Evolutionary conservation across 2,797 vertebrate species (phyloP), one percentile per base, ranked within the genome.

Genomic region (Anolis apletophallus): DNA sequence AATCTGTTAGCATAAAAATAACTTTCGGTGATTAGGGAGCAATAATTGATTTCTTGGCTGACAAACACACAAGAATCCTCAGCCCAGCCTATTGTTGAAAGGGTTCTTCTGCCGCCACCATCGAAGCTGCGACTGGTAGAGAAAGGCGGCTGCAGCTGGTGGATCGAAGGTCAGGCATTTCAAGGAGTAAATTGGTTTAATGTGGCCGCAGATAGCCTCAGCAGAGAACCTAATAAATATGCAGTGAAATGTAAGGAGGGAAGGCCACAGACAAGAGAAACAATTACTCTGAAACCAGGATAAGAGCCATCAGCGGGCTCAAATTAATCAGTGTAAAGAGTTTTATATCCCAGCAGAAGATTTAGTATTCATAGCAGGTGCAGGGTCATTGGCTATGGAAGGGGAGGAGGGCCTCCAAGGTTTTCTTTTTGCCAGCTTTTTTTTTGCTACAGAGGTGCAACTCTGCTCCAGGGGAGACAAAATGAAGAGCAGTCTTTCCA

Each of bases 171-270:
- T 94, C 94, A 95, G 94, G 89, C 92, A 87, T 94, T 95, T 94
- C 93, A 94, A 95, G 94, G 91, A 95, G 92, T 94, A 95, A 95
- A 95, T 95, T 95, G 92, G 93, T 95, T 95, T 94, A 95, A 95
- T 95, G 93, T 93, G 92, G 93, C 93, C 91, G 90, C 92, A 90
- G 94, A 94, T 93, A 91, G 93, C 90, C 93, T 93, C 88, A 8
- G 74, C 81, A 85, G 89, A 90, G 92, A 92, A 88, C 92, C 93
- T 95, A 94, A 94, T 94, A 95, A 95, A 95, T 95, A 95, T 95
- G 94, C 94, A 95, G 93, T 10, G 84, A 94, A 94, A 93, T 93
- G 93, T 91, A 93, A 94, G 93, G 91, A 93, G 92, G 87, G 88
- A 93, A 95, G 95, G 93, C 93, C 91, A 92, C 95, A 90, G 93